Evolutionary conservation across 2,888 invertebrate species (phyloP), one percentile per base, ranked within the genome.

Genomic region (Cantharis lateralis): DNA sequence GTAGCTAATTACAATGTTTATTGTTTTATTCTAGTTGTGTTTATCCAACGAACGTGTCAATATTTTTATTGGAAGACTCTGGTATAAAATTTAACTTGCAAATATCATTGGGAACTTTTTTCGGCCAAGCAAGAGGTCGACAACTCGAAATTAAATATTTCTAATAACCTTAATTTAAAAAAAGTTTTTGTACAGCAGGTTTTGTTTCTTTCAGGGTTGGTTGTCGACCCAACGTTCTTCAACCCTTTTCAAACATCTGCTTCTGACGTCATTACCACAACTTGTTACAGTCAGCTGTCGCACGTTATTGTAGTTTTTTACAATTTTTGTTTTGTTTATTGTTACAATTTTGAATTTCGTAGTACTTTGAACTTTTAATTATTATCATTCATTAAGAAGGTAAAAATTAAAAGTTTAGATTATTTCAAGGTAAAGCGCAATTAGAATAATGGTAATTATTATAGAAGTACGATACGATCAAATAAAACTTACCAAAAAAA

Each of bases 221-320:
- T 78, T 72, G 78, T 75, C 78, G 78, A 76, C 76, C 71, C 69
- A 68, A 72, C 69, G 72, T 66, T 72, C 28, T 61, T 70, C 74
- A 75, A 76, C 72, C 77, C 79, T 77, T 79, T 75, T 72, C 71
- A 75, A 79, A 80, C 81, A 81, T 80, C 81, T 81, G 81, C 80
- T 79, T 79, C 68, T 75, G 77, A 78, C 80, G 80, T 81, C 80
- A 81, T 76, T 71, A 77, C 71, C 71, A 68, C 73, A 78, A 79
- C 81, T 80, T 80, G 80, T 78, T 78, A 80, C 78, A 75, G 81
- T 81, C 81, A 81, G 81, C 81, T 81, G 81, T 81, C 81, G 77
- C 79, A 18, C 72, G 63, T 68, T 70, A 72, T 62, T 72, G 70
- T 74, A 68, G 72, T 71, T 68, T 75, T 72, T 20, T 16, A n/a